A percentile compares a stretch with the other conserved stretches of the same genome.
phyloP scores from a whole-genome alignment of 2,888 invertebrate species.

The Myopa testacea region DNA sequence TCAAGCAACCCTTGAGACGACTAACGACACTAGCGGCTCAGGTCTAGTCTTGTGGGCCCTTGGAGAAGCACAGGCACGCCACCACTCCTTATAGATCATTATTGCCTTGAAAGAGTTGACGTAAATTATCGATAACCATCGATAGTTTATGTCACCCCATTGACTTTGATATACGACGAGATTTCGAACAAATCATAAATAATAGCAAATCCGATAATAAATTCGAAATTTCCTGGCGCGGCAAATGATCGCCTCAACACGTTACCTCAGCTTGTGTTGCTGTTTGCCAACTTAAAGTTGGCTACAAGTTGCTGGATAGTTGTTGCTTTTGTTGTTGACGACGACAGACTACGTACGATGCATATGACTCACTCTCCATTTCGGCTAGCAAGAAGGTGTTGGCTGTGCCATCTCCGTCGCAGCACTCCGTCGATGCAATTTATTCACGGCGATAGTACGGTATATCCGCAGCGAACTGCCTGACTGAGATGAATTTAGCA shows the following conservation, averaged over 20 bases:
- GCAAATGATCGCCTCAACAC: constrained; percentile 55
- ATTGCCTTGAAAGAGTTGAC: constrained; percentile 53
- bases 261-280: constrained; percentile 37
- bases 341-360: constrained; percentile 17
- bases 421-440: constrained; percentile 58
- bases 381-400: constrained; percentile 17
- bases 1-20: too few relatives aligned
- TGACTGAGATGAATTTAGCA: constrained; percentile 64
- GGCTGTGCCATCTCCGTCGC: constrained; percentile 22
- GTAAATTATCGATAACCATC: constrained; percentile 63
- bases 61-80: too few relatives aligned
- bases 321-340: constrained; percentile 34
- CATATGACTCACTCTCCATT: constrained; percentile 27
- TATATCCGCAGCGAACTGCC: constrained; percentile 53
- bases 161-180: constrained; percentile 57
- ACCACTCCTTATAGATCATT: too few relatives aligned
- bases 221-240: constrained; percentile 65
- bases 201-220: constrained; percentile 67
- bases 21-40: too few relatives aligned
- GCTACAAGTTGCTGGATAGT: constrained; percentile 39
- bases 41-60: too few relatives aligned
- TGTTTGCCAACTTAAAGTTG: constrained; percentile 36
- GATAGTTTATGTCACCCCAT: constrained; percentile 65
- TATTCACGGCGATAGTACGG: constrained; percentile 62
- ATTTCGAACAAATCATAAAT: constrained; percentile 66